Evolutionary conservation across 2,113 vertebrate species (phyloP), one percentile per base, ranked within the genome.

Genomic region (Albula goreensis): DNA sequence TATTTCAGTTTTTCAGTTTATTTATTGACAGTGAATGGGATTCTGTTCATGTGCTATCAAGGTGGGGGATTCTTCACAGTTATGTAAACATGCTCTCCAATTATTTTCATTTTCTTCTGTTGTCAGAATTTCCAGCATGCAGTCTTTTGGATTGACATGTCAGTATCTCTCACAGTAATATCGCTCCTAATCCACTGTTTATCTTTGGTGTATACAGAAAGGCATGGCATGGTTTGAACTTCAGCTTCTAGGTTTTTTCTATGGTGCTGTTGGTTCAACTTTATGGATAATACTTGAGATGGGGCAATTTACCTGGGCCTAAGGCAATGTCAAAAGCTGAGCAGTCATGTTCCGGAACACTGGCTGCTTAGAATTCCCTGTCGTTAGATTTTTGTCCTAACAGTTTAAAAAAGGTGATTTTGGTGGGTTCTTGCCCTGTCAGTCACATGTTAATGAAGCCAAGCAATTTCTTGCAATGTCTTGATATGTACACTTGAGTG

Each of bases 361-460:
- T 74, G 70, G 22, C 70, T 74, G 70, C 70, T 74, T 25, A 74
- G 31, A 74, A 74, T 74, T 74, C 70, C 70, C 70, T 25, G 70
- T 11, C 4, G 70, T 31, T 74, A n/a, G 70, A 74, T 31, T 74
- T 8, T n/a, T 10, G 22, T 19, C n/a, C 22, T 31, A n/a, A 10
- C 22, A 9, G 17, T 31, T 56, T 56, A 56, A 9, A 9, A 56
- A 56, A 56, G 53, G n/a, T 31, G 19, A 74, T 25, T 25, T 5
- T 3, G n/a, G 6, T 5, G 63, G 17, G 63, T n/a, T 70, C 22
- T n/a, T 74, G 70, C 9, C 10, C 7, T 9, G 19, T 31, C n/a
- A 25, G 70, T n/a, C 70, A 10, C 22, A 31, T 7, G 5, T 74
- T 22, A 25, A n/a, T 25, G n/a, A 74, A 63, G 31, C 8, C 19